phyloP scores from a whole-genome alignment of 2,113 vertebrate genomes.

The Podocnemis expansa region DNA sequence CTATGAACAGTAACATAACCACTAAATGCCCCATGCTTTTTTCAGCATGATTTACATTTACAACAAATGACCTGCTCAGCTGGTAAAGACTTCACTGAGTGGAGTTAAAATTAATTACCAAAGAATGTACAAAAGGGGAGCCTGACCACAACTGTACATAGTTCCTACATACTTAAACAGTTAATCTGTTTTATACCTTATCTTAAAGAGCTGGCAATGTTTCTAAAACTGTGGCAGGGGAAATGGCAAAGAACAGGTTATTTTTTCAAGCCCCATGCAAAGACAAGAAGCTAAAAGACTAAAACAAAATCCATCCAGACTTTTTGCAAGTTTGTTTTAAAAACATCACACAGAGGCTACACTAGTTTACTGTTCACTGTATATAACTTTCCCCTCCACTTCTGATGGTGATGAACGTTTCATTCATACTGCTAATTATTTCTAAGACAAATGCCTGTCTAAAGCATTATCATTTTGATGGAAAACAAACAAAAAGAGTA shows the following conservation, averaged over 20 bases:
- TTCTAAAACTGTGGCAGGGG: background rate
- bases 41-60: background rate
- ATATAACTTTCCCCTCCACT: background rate
- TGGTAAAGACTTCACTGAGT: conserved; percentile 15
- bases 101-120: background rate
- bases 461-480: background rate
- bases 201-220: conserved; percentile 9
- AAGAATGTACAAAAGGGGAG: background rate
- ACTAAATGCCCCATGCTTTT: background rate
- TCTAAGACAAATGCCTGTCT: background rate
- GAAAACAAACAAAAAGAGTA: background rate
- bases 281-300: background rate
- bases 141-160: background rate
- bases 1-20: background rate
- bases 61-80: background rate
- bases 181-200: background rate
- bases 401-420: background rate
- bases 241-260: background rate
- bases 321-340: background rate
- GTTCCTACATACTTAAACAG: conserved; percentile 19
- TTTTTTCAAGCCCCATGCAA: background rate
- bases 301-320: background rate
- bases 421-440: background rate
- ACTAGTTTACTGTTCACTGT: background rate
- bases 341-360: background rate